Conservation (phyloP, 2,113 vertebrate genomes). For the Protobothrops mucrosquamatus region DNA sequence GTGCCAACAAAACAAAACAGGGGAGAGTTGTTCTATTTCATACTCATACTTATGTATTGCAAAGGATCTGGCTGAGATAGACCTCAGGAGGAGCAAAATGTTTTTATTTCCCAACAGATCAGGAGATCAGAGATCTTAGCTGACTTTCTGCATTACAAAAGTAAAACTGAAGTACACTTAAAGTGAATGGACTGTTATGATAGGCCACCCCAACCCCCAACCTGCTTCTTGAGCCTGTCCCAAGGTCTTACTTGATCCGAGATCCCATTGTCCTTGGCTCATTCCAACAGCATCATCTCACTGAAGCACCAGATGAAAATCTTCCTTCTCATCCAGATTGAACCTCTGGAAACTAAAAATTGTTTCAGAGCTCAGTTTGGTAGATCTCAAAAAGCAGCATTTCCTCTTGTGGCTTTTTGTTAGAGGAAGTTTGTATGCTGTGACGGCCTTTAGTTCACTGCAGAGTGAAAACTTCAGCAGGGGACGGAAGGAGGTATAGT, state of each 20-base stretch:
- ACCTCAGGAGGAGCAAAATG: not conserved
- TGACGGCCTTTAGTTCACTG: not conserved
- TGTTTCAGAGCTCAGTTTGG: not conserved
- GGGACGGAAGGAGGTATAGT: not conserved
- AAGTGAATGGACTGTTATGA: not conserved
- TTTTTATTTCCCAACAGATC: not conserved
- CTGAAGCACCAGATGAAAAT: not conserved
- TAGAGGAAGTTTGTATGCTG: slow-evolving; percentile 59
- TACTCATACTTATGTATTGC: not conserved
- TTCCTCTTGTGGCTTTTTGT: slow-evolving; percentile 63
- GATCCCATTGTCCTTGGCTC: slow-evolving; percentile 60
- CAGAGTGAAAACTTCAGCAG: not conserved
- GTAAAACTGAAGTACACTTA: not conserved
- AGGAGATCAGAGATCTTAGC: not conserved
- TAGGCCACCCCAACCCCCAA: not conserved
- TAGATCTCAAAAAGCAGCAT: slow-evolving; percentile 24
- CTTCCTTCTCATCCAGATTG: not conserved
- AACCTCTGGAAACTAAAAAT: not conserved
- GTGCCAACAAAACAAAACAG: not conserved
- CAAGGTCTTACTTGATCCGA: slow-evolving; percentile 57
- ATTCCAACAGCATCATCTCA: not conserved
- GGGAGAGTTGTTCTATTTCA: not conserved
- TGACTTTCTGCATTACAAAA: not conserved
- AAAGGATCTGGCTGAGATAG: not conserved
- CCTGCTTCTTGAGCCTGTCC: not conserved